These are phyloP conservation scores for Emydoidea blandingii DNA, from an alignment of 2,797 vertebrate species.

Conservation along the genomic window DNA sequence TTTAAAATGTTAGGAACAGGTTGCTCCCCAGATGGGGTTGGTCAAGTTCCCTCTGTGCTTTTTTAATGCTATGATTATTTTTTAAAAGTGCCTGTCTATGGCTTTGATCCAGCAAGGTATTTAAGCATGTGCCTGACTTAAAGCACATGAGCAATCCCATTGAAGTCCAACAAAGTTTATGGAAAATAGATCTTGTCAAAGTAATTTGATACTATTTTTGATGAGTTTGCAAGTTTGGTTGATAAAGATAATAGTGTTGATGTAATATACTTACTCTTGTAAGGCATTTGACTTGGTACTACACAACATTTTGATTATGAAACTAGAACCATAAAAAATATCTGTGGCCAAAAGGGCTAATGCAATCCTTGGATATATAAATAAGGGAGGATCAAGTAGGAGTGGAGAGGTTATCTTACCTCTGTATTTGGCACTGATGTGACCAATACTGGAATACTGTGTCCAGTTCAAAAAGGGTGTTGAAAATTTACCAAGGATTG, in stretches of 20 bases:
- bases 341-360: not conserved
- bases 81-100: not conserved
- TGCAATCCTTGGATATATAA: not conserved
- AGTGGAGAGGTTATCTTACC: slow-evolving; percentile 1
- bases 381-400: not conserved
- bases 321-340: not conserved
- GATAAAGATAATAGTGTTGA: slow-evolving; percentile 1
- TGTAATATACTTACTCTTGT: not conserved
- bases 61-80: not conserved
- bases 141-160: not conserved
- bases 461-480: not conserved
- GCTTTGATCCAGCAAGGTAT: not conserved
- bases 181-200: slow-evolving; percentile 1
- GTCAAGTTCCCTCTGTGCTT: not conserved
- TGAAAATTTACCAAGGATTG: not conserved
- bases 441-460: not conserved
- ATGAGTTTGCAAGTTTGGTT: not conserved
- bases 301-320: slow-evolving; percentile 12
- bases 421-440: not conserved
- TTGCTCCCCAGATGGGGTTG: not conserved
- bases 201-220: not conserved
- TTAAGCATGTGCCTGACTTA: not conserved
- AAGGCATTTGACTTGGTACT: not conserved
- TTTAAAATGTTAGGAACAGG: not conserved
- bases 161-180: slow-evolving; percentile 11